phyloP scores from a whole-genome alignment of 2,888 invertebrate species.

The Andrena hattorfiana region DNA sequence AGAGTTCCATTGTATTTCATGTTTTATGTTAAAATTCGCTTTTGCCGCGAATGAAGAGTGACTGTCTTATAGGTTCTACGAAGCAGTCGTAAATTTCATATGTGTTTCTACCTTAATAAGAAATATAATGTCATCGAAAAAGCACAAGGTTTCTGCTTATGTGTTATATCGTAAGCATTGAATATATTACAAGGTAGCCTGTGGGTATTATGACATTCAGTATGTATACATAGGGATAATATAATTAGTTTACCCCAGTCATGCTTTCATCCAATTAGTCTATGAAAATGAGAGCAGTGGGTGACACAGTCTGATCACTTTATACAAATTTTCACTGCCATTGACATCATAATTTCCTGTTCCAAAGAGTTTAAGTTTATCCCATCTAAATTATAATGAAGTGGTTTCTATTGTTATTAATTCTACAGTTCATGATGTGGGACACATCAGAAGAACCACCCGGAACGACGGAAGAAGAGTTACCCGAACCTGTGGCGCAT shows the following conservation, averaged over 20 bases:
- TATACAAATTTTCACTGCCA: slow-evolving; percentile 82
- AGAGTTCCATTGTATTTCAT: background rate
- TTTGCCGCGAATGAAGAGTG: no score
- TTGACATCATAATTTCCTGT: slow-evolving; percentile 70
- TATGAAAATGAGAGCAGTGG: slow-evolving; percentile 81
- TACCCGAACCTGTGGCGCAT: slow-evolving; percentile 69
- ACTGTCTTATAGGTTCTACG: background rate
- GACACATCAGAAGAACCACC: slow-evolving; percentile 79
- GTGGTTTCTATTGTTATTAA: slow-evolving; percentile 78
- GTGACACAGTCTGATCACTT: slow-evolving; percentile 77
- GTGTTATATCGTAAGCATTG: slow-evolving; percentile 22
- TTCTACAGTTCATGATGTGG: slow-evolving; percentile 82
- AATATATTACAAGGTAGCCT: slow-evolving; percentile 58
- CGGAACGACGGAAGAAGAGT: slow-evolving; percentile 74
- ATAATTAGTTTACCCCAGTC: slow-evolving; percentile 83
- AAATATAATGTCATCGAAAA: slow-evolving; percentile 26
- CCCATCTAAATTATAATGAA: slow-evolving; percentile 72
- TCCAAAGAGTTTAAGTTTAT: slow-evolving; percentile 41
- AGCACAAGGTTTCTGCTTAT: slow-evolving; percentile 28
- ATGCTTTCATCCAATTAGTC: slow-evolving; percentile 82
- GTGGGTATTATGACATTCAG: slow-evolving; percentile 58
- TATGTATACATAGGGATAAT: slow-evolving; percentile 74
- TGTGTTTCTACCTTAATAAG: slow-evolving; percentile 1
- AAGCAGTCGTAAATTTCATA: background rate
- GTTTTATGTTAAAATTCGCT: background rate